Base-by-base conservation (phyloP, 1,140 invertebrate species). In the Diorhabda sublineata region DNA sequence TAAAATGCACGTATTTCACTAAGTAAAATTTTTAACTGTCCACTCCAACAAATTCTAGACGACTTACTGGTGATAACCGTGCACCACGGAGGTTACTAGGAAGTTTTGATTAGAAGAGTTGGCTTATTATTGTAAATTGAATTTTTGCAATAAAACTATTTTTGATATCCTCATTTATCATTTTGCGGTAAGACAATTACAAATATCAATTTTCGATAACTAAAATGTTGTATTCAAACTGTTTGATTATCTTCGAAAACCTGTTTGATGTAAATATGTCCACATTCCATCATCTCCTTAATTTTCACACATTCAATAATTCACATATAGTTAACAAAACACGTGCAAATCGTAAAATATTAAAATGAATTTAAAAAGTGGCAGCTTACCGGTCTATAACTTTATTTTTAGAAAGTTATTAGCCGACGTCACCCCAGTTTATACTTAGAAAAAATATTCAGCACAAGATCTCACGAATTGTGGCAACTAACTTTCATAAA, bases 311-410 rank as follows among this genome's bases (percentile, higher is more conserved):
- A 52, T 52, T n/a, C 47, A 52, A 52, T 52, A 52, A 52, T 52
- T 61, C n/a, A 43, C 59, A 61, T 61, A n/a, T 61, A 5, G 59
- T 61, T 61, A 61, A 61, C 59, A 61, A 61, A 61, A 61, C 59
- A 61, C 42, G 59, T 61, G 59, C 26, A 42, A 43, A 61, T 61
- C 59, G 26, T 61, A 61, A 61, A 61, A 42, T 61, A 61, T 61
- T 61, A 61, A 61, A 61, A 61, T 61, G 59, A 61, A 42, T 61
- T 61, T 41, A 61, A 61, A 61, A 61, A 61, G 42, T 61, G 59
- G 41, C 26, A 42, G 59, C 26, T 8, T 61, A 9, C 26, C 59
- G 6, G 42, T 8, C 26, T 41, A 26, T 61, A 3, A 42, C 42
- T 61, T 61, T 61, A 61, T 61, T 42, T 61, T 61, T 61, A 61